Evolutionary conservation across 2,888 invertebrate genomes (phyloP).

Genomic region (Venusia cambrica): DNA sequence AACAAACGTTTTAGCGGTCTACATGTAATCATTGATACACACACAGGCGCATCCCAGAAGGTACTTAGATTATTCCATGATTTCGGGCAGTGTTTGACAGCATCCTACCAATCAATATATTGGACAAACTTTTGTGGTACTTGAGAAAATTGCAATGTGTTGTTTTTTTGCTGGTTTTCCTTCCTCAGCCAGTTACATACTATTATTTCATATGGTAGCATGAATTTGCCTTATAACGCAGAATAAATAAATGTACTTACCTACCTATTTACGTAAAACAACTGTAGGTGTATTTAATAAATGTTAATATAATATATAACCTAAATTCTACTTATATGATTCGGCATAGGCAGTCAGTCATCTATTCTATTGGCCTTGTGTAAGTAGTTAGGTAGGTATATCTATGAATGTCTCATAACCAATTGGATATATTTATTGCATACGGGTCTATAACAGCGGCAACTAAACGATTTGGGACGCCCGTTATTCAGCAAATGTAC

Average conservation of each 20-base stretch:
- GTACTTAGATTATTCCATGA: slow-evolving; percentile 60
- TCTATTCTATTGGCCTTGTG: too few relatives aligned
- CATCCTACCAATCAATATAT: slow-evolving; percentile 72
- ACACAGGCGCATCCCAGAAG: slow-evolving; percentile 50
- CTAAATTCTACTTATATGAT: slow-evolving; percentile 7
- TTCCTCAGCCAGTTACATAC: slow-evolving; percentile 30
- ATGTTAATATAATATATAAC: slow-evolving; percentile 42
- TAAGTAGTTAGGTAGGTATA: too few relatives aligned
- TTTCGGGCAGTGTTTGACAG: slow-evolving; percentile 53
- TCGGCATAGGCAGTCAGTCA: too few relatives aligned
- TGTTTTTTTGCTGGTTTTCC: slow-evolving; percentile 39
- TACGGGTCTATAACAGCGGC: slow-evolving; percentile 30
- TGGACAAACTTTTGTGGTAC: too few relatives aligned
- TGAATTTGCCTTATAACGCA: too few relatives aligned
- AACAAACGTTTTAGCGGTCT: slow-evolving; percentile 59
- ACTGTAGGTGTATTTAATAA: too few relatives aligned
- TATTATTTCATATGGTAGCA: too few relatives aligned
- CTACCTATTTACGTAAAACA: too few relatives aligned
- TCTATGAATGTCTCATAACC: slow-evolving; percentile 3
- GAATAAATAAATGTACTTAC: too few relatives aligned
- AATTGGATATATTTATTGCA: slow-evolving; percentile 5
- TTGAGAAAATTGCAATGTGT: slow-evolving; percentile 44
- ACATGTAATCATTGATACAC: slow-evolving; percentile 61
- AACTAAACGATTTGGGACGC: slow-evolving; percentile 50
- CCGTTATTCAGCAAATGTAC: slow-evolving; percentile 44